Conservation (phyloP, 1,140 invertebrate genomes). For the Drosophila pruinosa region DNA sequence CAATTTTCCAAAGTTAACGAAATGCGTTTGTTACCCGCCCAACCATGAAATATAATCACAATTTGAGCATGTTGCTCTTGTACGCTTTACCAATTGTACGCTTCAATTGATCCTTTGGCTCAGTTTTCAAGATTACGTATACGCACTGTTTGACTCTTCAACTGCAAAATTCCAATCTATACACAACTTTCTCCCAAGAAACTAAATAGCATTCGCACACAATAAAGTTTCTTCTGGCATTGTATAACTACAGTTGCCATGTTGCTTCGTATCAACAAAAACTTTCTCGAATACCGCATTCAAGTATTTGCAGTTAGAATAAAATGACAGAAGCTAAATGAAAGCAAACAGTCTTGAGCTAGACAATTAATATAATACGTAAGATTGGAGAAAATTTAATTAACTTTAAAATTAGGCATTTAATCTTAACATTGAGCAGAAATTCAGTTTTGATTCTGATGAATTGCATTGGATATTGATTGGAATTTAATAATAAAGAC, state of each 20-base stretch:
- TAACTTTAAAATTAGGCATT: too few relatives aligned
- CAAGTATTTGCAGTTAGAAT: constrained; percentile 59
- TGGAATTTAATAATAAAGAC: too few relatives aligned
- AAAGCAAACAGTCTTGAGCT: background rate
- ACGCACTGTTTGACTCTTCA: constrained; percentile 17
- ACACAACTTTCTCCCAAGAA: background rate
- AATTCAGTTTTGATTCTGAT: too few relatives aligned
- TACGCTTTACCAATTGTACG: constrained; percentile 11
- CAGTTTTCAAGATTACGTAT: constrained; percentile 30
- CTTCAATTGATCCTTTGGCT: constrained; percentile 27
- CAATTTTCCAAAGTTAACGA: constrained; percentile 12
- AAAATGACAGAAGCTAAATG: constrained; percentile 14
- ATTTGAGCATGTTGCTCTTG: constrained; percentile 9
- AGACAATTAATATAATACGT: too few relatives aligned
- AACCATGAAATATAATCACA: constrained; percentile 40
- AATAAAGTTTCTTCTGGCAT: constrained; percentile 18
- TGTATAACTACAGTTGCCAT: constrained; percentile 24
- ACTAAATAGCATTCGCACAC: background rate
- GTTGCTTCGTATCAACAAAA: constrained; percentile 16
- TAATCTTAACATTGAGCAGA: too few relatives aligned
- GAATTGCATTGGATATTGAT: too few relatives aligned
- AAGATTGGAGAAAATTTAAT: too few relatives aligned
- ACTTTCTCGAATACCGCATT: constrained; percentile 33
- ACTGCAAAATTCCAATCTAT: constrained; percentile 7
- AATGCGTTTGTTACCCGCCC: background rate